These are phyloP conservation scores for Phaonia tiefii DNA, from an alignment of 2,888 invertebrate species.

Conservation along the genomic window DNA sequence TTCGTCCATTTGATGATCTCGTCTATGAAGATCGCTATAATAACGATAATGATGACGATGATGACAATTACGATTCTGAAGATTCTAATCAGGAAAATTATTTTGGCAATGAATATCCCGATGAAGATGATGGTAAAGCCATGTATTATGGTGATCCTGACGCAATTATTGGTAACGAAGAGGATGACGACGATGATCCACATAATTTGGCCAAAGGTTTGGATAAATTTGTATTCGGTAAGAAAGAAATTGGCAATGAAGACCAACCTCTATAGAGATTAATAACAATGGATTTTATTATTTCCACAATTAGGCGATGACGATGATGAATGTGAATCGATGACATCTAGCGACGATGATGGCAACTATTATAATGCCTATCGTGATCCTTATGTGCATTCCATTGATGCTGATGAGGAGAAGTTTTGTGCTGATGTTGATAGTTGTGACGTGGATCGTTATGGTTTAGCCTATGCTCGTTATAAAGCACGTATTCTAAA, in stretches of 20 bases:
- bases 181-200: slow-evolving; percentile 80
- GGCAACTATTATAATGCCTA: slow-evolving; percentile 73
- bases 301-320: slow-evolving; percentile 20
- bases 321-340: slow-evolving; percentile 68
- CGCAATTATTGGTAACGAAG: no score
- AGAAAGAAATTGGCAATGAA: not conserved
- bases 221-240: slow-evolving; percentile 79
- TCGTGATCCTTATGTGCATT: slow-evolving; percentile 79
- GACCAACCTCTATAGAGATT: not conserved
- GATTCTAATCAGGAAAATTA: slow-evolving; percentile 91
- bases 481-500: slow-evolving; percentile 83
- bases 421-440: slow-evolving; percentile 80
- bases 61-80: slow-evolving; percentile 83
- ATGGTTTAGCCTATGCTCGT: slow-evolving; percentile 85
- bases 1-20: slow-evolving; percentile 75
- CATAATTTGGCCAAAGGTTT: slow-evolving; percentile 84
- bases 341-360: slow-evolving; percentile 72
- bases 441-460: slow-evolving; percentile 82
- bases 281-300: not conserved
- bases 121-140: slow-evolving; percentile 82
- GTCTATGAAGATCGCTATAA: slow-evolving; percentile 76
- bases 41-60: slow-evolving; percentile 74
- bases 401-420: slow-evolving; percentile 76
- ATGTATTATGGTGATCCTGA: slow-evolving; percentile 83
- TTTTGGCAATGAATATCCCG: slow-evolving; percentile 90